These are phyloP conservation scores for Uria lomvia DNA, from an alignment of 2,113 vertebrate genomes.

Conservation along the genomic window DNA sequence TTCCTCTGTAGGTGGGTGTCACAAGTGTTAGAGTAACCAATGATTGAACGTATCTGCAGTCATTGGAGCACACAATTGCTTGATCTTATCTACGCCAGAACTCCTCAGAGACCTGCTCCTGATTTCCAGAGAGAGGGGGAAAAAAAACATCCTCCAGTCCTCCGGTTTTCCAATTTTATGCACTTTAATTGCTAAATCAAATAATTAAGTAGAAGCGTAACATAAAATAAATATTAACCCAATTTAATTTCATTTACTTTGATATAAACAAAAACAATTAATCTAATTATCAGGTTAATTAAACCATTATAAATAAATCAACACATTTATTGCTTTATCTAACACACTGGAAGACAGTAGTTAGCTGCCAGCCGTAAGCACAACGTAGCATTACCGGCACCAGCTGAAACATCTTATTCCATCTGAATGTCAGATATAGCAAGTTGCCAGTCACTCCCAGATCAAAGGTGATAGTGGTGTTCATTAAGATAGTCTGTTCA, in stretches of 20 bases:
- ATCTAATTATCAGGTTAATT: conserved; percentile 6
- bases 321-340: not conserved
- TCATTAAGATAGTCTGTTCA: not conserved
- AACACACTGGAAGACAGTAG: not conserved
- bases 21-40: not conserved
- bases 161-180: not conserved
- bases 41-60: not conserved
- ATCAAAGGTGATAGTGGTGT: not conserved
- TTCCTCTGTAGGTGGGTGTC: not conserved
- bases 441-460: not conserved
- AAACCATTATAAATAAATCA: conserved; percentile 3
- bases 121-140: not conserved
- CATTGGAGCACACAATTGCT: not conserved
- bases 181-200: not conserved
- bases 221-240: conserved; percentile 17
- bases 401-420: not conserved
- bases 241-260: not conserved
- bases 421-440: not conserved
- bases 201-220: not conserved
- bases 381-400: not conserved
- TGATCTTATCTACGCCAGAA: not conserved
- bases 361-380: not conserved
- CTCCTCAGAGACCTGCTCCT: not conserved
- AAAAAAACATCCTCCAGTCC: not conserved
- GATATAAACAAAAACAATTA: not conserved